Conservation (phyloP, 2,797 vertebrate species). For the Rhinoraja longicauda region DNA sequence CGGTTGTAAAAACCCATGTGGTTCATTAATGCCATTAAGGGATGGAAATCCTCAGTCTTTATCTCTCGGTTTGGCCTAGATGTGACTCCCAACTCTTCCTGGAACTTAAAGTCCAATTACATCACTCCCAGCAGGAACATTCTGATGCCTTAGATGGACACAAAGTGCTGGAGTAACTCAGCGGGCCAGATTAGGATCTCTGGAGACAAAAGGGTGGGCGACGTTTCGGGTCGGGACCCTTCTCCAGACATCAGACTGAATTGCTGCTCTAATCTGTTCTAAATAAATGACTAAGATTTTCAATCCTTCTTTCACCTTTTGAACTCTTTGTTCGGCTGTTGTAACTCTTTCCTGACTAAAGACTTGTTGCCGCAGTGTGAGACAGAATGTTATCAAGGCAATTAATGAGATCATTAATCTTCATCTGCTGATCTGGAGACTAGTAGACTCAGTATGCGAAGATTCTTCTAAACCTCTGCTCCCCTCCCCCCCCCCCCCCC, state of each 20-base stretch:
- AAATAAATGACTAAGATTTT: conserved; percentile 14
- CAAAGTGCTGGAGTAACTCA: no score
- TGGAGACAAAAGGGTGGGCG: no score
- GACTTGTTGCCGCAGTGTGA: background rate
- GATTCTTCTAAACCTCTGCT: background rate
- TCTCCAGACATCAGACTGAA: background rate
- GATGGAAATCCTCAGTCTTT: no score
- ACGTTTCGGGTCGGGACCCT: no score
- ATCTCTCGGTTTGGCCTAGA: no score
- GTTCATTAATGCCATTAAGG: no score
- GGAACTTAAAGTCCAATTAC: background rate
- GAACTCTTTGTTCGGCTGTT: background rate
- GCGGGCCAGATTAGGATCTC: no score
- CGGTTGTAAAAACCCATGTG: no score
- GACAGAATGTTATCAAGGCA: background rate
- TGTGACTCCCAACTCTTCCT: background rate
- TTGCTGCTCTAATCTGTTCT: background rate
- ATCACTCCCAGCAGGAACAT: background rate
- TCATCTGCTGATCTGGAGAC: background rate
- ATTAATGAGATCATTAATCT: background rate
- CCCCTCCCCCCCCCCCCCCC: background rate
- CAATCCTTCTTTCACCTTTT: conserved; percentile 24
- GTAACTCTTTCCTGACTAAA: background rate
- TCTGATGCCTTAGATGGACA: background rate
- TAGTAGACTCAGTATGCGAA: background rate